These are phyloP conservation scores for Scrobipalpa costella DNA, from an alignment of 2,888 invertebrate genomes.

Conservation along the genomic window DNA sequence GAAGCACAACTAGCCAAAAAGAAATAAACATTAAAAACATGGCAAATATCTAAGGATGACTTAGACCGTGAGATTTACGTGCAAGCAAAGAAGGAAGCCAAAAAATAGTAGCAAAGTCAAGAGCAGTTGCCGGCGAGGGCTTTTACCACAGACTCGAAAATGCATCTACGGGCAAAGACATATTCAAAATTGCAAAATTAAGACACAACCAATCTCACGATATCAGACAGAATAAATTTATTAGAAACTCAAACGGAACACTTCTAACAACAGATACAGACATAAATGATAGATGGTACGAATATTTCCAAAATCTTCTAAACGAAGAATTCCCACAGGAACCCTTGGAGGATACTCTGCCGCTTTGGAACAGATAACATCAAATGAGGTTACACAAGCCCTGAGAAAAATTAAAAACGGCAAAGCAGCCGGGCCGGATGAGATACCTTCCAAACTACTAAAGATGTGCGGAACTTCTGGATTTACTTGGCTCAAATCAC, in stretches of 20 bases:
- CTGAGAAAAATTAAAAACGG: too few relatives aligned
- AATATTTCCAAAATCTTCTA: not conserved
- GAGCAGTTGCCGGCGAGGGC: too few relatives aligned
- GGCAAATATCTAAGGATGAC: not conserved
- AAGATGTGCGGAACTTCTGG: not conserved
- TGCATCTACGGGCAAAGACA: not conserved
- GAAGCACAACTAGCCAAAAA: too few relatives aligned
- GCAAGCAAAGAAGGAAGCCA: not conserved
- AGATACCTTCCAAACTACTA: too few relatives aligned
- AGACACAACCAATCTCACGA: not conserved
- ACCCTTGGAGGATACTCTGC: not conserved
- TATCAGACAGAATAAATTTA: not conserved
- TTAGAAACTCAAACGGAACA: not conserved
- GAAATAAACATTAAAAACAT: not conserved
- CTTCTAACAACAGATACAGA: not conserved
- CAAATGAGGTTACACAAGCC: too few relatives aligned
- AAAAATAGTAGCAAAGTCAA: not conserved
- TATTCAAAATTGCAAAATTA: not conserved
- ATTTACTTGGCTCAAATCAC: too few relatives aligned
- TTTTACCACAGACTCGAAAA: not conserved
- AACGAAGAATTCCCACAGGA: not conserved
- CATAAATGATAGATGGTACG: not conserved
- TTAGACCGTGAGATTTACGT: not conserved
- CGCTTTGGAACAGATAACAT: too few relatives aligned
- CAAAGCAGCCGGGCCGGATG: too few relatives aligned